Evolutionary conservation across 2,113 vertebrate genomes (phyloP).

Genomic region (Benitochromis conjunctus): DNA sequence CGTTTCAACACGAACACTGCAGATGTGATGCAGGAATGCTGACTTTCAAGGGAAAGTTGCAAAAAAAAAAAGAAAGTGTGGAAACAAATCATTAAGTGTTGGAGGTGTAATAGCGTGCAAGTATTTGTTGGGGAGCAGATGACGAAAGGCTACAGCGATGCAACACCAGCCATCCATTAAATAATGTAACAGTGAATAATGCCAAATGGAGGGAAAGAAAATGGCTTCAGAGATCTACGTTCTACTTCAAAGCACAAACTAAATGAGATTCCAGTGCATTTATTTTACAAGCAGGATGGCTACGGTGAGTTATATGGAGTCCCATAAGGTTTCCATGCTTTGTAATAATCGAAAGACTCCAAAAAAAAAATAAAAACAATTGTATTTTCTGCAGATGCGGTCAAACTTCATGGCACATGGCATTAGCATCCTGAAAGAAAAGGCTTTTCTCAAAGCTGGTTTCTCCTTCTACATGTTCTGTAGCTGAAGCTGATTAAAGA

Average conservation of each 20-base stretch:
- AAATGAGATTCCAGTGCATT: not conserved
- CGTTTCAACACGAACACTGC: not conserved
- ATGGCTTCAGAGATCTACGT: not conserved
- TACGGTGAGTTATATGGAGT: not conserved
- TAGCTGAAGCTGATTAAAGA: not conserved
- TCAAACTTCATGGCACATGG: not conserved
- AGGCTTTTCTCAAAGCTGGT: not conserved
- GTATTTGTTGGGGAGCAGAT: not conserved
- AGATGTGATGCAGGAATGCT: not conserved
- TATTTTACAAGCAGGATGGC: not conserved
- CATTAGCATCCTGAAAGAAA: not conserved
- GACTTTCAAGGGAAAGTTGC: not conserved
- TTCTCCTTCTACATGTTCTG: not conserved
- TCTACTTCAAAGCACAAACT: not conserved
- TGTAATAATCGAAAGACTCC: not conserved
- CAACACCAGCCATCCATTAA: not conserved
- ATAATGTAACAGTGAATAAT: not conserved
- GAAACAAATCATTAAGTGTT: not conserved
- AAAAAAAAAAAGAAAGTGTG: not conserved
- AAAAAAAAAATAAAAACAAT: too few relatives aligned
- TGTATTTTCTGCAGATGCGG: not conserved
- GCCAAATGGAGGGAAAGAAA: not conserved
- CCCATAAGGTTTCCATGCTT: not conserved
- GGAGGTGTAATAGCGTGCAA: not conserved
- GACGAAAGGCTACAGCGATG: not conserved